Conservation (phyloP, 2,113 vertebrate species). For the Lepisosteus osseus region DNA sequence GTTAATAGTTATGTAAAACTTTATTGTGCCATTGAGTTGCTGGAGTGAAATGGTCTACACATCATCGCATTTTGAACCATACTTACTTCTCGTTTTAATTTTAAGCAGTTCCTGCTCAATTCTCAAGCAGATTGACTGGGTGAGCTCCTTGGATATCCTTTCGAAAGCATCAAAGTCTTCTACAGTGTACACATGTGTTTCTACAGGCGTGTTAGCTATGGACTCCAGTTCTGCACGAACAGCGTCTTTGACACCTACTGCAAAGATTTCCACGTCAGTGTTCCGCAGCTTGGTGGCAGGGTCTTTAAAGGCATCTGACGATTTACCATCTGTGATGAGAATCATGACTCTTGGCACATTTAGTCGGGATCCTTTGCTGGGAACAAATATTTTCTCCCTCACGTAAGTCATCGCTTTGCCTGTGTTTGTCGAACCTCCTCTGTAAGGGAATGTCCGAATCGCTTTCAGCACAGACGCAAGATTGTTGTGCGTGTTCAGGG, state of each 20-base stretch:
- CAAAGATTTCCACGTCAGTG: slow-evolving; percentile 92
- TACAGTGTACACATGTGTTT: slow-evolving; percentile 93
- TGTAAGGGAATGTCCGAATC: slow-evolving; percentile 89
- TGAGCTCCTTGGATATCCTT: slow-evolving; percentile 92
- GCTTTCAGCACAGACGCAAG: slow-evolving; percentile 81
- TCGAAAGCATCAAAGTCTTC: slow-evolving; percentile 98
- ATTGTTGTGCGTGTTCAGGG: slow-evolving; percentile 81
- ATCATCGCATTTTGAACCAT: not conserved
- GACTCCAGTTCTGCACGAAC: slow-evolving; percentile 90
- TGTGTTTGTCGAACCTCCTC: slow-evolving; percentile 96
- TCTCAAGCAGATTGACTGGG: slow-evolving; percentile 90
- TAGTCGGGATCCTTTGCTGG: slow-evolving; percentile 75
- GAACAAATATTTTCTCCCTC: slow-evolving; percentile 84
- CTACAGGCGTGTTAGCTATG: slow-evolving; percentile 82
- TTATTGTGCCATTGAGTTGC: no score
- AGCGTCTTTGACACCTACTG: slow-evolving; percentile 94
- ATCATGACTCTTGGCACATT: slow-evolving; percentile 90
- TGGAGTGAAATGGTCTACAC: no score
- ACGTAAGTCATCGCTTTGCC: slow-evolving; percentile 95
- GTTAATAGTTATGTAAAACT: no score
- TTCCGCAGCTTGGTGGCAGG: slow-evolving; percentile 81
- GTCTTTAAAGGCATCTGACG: slow-evolving; percentile 90
- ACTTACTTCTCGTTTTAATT: slow-evolving; percentile 86
- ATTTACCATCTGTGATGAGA: slow-evolving; percentile 98
- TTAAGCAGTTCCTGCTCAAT: slow-evolving; percentile 88